Percentiles rank a stretch among this genome's conserved stretches.
Conservation (phyloP, 2,888 invertebrate species). For the Melanostoma mellinum region DNA sequence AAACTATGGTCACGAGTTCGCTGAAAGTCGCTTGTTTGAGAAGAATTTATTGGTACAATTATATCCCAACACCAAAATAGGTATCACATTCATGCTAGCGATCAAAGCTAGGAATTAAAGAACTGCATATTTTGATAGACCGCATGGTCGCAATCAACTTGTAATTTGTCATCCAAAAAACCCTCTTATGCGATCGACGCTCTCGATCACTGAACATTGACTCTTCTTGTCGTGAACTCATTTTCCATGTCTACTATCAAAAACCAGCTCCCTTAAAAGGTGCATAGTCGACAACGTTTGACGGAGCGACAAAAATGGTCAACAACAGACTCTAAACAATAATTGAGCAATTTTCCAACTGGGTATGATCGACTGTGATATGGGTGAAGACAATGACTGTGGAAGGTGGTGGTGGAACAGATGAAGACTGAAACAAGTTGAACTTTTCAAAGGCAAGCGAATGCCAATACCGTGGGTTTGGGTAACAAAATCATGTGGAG, state of each 20-base stretch:
- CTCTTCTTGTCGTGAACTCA: slow-evolving; percentile 43
- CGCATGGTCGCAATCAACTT: slow-evolving; percentile 48
- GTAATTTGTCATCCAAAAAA: slow-evolving; percentile 66
- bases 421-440: slow-evolving; percentile 27
- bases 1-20: slow-evolving; percentile 31
- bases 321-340: slow-evolving; percentile 36
- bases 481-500: background rate
- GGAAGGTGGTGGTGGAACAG: background rate
- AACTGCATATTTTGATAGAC: slow-evolving; percentile 28
- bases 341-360: slow-evolving; percentile 62
- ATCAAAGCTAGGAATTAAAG: slow-evolving; percentile 3
- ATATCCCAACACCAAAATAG: slow-evolving; percentile 55
- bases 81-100: slow-evolving; percentile 17
- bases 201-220: slow-evolving; percentile 2
- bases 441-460: slow-evolving; percentile 55
- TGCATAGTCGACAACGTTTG: background rate
- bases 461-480: slow-evolving; percentile 25
- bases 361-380: slow-evolving; percentile 12
- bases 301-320: slow-evolving; percentile 40
- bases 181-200: background rate
- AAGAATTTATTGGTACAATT: slow-evolving; percentile 55
- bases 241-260: slow-evolving; percentile 47
- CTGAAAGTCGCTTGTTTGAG: slow-evolving; percentile 1
- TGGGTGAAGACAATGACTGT: background rate
- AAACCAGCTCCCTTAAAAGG: slow-evolving; percentile 48